A percentile compares a stretch with the other conserved stretches of the same genome.
phyloP scores from a whole-genome alignment of 2,797 vertebrate genomes.

The Tangara arthus region DNA sequence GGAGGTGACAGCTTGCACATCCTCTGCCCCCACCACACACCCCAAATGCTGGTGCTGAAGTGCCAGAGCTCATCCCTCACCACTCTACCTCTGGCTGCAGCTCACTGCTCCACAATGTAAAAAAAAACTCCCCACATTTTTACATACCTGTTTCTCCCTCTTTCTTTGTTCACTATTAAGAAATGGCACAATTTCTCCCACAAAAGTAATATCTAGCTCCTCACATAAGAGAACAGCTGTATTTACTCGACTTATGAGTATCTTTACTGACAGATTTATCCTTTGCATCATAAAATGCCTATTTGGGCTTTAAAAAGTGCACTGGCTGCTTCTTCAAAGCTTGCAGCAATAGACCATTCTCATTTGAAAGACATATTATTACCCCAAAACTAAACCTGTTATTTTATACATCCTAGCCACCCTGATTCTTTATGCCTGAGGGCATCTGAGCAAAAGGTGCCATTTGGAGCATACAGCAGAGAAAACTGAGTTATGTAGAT shows the following conservation, averaged over 20 bases:
- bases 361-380: conserved; percentile 41
- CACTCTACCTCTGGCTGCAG: neutral
- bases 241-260: conserved; percentile 23
- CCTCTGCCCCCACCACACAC: neutral
- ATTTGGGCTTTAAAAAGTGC: conserved; percentile 47
- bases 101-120: neutral
- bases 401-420: conserved; percentile 10
- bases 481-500: conserved; percentile 25
- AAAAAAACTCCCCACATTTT: neutral
- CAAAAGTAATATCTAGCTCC: neutral
- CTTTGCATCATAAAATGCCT: conserved; percentile 44
- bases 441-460: conserved; percentile 28
- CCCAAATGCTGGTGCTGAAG: neutral
- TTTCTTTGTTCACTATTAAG: neutral
- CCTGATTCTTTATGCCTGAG: conserved; percentile 10
- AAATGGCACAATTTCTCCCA: neutral
- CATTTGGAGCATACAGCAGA: conserved; percentile 26
- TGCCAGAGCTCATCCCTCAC: neutral
- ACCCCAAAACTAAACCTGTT: conserved; percentile 35
- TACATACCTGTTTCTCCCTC: neutral
- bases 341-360: conserved; percentile 19
- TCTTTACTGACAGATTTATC: conserved; percentile 61
- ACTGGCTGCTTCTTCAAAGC: neutral
- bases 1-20: neutral
- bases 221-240: conserved; percentile 20